Conservation (phyloP, 2,888 invertebrate genomes). For the Onchidella celtica region DNA sequence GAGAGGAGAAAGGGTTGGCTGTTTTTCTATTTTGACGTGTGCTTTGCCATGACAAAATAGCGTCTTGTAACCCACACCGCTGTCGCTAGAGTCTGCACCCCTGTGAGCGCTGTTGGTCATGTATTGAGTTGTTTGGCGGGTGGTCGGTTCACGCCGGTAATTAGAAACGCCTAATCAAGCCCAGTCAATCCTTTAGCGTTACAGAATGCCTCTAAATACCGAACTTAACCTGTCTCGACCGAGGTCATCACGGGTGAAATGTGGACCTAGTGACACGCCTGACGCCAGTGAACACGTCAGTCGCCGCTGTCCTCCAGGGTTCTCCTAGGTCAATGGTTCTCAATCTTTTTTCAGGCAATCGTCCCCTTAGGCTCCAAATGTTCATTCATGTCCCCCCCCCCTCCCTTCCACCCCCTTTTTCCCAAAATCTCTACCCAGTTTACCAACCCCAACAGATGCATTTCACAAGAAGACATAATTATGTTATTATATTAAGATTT, state of each 20-base stretch:
- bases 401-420: too few relatives aligned
- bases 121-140: slow-evolving; percentile 3
- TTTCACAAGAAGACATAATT: too few relatives aligned
- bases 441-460: too few relatives aligned
- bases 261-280: slow-evolving; percentile 26
- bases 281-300: background rate
- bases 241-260: slow-evolving; percentile 29
- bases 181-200: slow-evolving; percentile 21
- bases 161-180: slow-evolving; percentile 35
- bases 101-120: background rate
- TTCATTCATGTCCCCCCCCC: too few relatives aligned
- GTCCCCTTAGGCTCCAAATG: too few relatives aligned
- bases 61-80: slow-evolving; percentile 19
- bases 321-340: background rate
- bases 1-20: too few relatives aligned
- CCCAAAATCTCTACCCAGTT: too few relatives aligned
- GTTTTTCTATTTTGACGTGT: background rate
- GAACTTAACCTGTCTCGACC: background rate
- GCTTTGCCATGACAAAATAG: background rate
- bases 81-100: background rate
- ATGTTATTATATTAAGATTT: too few relatives aligned
- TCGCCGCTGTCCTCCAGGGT: background rate
- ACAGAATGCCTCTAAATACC: background rate
- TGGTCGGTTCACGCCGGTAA: slow-evolving; percentile 11
- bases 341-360: too few relatives aligned